Evolutionary conservation across 2,888 invertebrate species (phyloP), one percentile per base, ranked within the genome.

Genomic region (Pachydiplax longipennis): DNA sequence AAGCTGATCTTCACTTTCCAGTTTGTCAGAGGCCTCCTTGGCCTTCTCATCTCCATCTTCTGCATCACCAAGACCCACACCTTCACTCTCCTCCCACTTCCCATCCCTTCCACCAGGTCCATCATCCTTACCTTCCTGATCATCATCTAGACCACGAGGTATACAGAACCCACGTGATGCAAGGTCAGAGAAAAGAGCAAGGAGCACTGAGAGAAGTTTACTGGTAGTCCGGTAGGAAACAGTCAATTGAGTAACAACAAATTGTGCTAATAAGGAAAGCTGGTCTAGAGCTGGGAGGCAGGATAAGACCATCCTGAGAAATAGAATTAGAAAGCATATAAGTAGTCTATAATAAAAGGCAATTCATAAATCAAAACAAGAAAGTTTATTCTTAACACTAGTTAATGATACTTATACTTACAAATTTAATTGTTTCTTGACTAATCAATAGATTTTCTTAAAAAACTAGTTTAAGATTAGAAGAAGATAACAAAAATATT

Each of bases 1-100:
- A 87, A 99, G 94, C 94, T 99, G 99, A 95, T 99, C 99, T 95
- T 98, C 96, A n/a, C 96, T 96, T 93, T 98, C 97, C 90, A 99
- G 98, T 93, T 96, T 96, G 91, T 99, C 99, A 0, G 99, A 99
- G 44, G 99, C 98, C 94, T 99, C 99, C 93, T 97, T 98, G 92
- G 97, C 96, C 0, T 99, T 99, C 94, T 97, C 97, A 0, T 99
- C 99, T 6, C 87, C 87, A 87, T 87, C 87, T n/a, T 87, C 87
- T n/a, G 61, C 61, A 91, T 99, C 99, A 0, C 98, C 98, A 6
- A 99, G 95, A 0, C 99, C 99, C 93, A 98, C 97, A 10, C 98
- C 98, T 91, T 94, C 94, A 90, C 61, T 82, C 12, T 81, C 82
- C 44, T 91, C 53, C 65, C 61, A 83, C 25, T 81, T 65, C 2